These are phyloP conservation scores for Sylvia atricapilla DNA, from an alignment of 2,113 vertebrate genomes.

Conservation along the genomic window DNA sequence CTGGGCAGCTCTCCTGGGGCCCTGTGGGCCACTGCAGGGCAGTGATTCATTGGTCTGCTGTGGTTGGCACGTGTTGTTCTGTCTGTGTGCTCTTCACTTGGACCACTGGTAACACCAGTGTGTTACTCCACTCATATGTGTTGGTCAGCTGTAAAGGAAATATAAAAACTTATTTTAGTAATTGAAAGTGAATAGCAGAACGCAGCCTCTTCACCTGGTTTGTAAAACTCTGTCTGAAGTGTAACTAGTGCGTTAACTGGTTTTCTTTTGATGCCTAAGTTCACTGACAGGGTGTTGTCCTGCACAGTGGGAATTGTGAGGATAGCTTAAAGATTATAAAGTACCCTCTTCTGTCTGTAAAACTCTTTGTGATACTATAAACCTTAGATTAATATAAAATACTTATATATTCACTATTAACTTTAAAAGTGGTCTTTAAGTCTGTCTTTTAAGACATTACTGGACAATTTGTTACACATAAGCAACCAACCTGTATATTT, in stretches of 20 bases:
- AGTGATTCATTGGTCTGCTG: accelerated
- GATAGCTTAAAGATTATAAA: background rate
- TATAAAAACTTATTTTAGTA: background rate
- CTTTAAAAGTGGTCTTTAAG: background rate
- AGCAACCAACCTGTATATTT: background rate
- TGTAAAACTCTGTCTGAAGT: background rate
- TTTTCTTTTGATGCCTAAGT: background rate
- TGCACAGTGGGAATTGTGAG: background rate
- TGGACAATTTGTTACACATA: background rate
- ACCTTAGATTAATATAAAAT: background rate
- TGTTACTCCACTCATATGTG: accelerated
- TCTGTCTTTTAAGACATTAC: background rate
- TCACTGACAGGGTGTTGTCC: background rate
- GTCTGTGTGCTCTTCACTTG: background rate
- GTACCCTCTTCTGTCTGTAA: background rate
- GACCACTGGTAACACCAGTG: accelerated
- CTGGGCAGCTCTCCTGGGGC: too few relatives aligned
- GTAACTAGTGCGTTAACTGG: background rate
- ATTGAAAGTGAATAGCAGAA: background rate
- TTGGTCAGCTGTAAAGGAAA: background rate
- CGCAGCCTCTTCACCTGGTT: background rate
- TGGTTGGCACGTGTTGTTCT: accelerated
- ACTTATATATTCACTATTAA: background rate
- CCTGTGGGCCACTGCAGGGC: background rate
- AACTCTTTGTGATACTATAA: background rate